A percentile compares a stretch with the other conserved stretches of the same genome.
Conservation (phyloP, 2,888 invertebrate species). For the Clitarchus hookeri region DNA sequence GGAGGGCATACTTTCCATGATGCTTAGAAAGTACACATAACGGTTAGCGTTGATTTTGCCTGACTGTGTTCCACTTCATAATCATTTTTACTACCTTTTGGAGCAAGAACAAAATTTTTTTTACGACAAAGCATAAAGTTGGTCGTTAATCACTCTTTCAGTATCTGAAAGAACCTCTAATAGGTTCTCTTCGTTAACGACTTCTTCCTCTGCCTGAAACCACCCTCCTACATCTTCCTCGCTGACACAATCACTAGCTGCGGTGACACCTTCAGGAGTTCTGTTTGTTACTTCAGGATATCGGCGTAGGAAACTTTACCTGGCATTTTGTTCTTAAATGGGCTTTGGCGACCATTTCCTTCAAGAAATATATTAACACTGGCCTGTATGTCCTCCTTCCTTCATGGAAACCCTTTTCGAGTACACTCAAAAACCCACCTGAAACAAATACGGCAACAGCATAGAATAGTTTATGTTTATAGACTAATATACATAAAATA, state of each 20-base stretch:
- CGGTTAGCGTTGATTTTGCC: too few relatives aligned
- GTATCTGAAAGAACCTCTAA: too few relatives aligned
- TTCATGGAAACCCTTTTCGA: slow-evolving; percentile 17
- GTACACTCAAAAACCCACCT: slow-evolving; percentile 10
- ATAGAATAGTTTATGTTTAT: background rate
- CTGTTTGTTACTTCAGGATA: slow-evolving; percentile 23
- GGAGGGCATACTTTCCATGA: too few relatives aligned
- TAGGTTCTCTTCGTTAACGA: too few relatives aligned
- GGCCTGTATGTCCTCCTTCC: slow-evolving; percentile 19
- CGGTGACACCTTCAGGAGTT: slow-evolving; percentile 24
- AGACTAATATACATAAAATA: too few relatives aligned
- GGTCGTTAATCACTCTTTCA: too few relatives aligned
- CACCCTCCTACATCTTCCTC: slow-evolving; percentile 44
- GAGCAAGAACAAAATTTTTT: too few relatives aligned
- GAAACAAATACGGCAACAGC: background rate
- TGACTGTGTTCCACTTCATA: too few relatives aligned
- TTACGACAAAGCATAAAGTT: too few relatives aligned
- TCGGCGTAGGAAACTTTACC: slow-evolving; percentile 15
- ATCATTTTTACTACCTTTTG: too few relatives aligned
- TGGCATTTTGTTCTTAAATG: background rate
- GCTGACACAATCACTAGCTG: slow-evolving; percentile 48
- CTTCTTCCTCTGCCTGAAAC: background rate
- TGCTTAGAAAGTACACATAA: too few relatives aligned
- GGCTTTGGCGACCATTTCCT: too few relatives aligned
- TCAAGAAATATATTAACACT: slow-evolving; percentile 22